Conservation (phyloP, 2,797 vertebrate genomes). For the Furcifer pardalis region DNA sequence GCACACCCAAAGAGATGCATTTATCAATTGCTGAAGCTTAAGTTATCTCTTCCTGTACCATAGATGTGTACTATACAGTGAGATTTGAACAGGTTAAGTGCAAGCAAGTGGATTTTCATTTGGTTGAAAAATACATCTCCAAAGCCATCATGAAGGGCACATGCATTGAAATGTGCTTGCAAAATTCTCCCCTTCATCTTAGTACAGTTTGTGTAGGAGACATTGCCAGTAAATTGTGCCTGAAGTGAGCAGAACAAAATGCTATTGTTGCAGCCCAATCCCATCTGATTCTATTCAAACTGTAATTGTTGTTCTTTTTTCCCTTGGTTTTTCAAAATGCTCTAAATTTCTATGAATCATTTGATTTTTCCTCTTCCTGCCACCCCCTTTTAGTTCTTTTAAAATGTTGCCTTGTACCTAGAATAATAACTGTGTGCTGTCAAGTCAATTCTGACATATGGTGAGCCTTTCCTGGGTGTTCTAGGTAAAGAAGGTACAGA, state of each 20-base stretch:
- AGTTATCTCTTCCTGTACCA: neutral
- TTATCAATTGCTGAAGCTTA: neutral
- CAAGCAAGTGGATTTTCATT: neutral
- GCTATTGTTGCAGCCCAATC: neutral
- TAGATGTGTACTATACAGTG: neutral
- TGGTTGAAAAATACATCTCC: neutral
- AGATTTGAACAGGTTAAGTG: neutral
- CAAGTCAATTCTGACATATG: too few species aligned
- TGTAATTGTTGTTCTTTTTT: neutral
- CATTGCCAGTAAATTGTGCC: neutral
- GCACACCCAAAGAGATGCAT: neutral
- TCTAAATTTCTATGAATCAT: neutral
- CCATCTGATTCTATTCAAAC: neutral
- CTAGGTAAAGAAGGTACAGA: too few species aligned
- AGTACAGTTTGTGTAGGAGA: neutral
- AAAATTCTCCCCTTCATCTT: neutral
- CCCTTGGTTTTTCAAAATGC: neutral
- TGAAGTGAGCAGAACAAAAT: neutral
- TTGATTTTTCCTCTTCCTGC: neutral
- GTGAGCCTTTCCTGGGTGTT: too few species aligned
- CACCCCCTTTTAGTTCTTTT: neutral
- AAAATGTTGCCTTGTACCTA: neutral
- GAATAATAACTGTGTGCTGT: too few species aligned
- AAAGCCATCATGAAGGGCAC: constrained; percentile 8
- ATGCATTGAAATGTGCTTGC: neutral